Evolutionary conservation across 2,888 invertebrate species (phyloP), one percentile per base, ranked within the genome.

Genomic region (Drosophila kambysellisi): DNA sequence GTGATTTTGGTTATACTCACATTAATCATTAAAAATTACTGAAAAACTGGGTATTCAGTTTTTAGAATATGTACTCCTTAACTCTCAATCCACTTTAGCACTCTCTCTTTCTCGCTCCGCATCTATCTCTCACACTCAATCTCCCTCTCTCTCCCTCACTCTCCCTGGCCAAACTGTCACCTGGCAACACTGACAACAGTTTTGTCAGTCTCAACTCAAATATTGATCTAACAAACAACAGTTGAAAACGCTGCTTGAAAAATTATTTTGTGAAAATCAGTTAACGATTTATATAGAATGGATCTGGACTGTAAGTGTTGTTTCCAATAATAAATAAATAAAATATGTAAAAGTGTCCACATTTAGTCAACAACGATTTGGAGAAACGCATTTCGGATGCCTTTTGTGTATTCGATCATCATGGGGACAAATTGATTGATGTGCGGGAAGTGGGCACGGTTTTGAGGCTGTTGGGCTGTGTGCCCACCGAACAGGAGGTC

Each of bases 391-490:
- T 98, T 65, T 96, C 96, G 6, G 97, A 97, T 88, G 97, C 97
- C 4, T 98, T 98, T 92, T 96, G 97, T 90, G 96, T 98, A 32
- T 99, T 98, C 92, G 98, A 98, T 92, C 97, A 97, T 93, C 96
- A 97, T 61, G 96, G 96, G 57, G 97, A 96, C 89, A 97, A 97
- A 94, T 96, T 96, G 4, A 97, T 98, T 1, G 98, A 98, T 94
- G 96, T 97, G 0, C 95, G 98, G 88, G 98, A 99, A 95, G 95
- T 98, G 65, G 97, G 98, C 53, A 98, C 98, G 0, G 97, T 99
- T 70, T 94, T 98, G 29, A 94, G 98, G 81, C 97, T 98, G 60
- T 93, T 98, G 76, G 98, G 97, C 1, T 97, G 97, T 92, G 97
- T 97, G 86, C 98, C 98, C 41, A 97, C 97, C 0, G 98, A 98